These are phyloP conservation scores for Diorhabda elongata DNA, from an alignment of 1,140 invertebrate genomes.

Conservation along the genomic window DNA sequence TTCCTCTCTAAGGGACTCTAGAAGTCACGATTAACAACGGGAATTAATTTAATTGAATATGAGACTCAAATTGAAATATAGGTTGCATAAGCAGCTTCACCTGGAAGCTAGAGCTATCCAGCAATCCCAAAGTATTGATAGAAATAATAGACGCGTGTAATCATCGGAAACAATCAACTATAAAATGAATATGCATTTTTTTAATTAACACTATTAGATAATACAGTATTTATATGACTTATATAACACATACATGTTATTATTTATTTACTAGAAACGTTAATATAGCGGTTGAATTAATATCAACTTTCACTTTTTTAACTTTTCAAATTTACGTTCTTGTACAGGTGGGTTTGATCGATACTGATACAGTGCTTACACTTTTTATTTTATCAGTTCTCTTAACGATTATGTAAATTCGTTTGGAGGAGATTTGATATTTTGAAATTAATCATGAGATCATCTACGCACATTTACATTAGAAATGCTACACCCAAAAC, in stretches of 20 bases:
- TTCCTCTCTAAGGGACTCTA: no score
- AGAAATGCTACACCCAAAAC: no score
- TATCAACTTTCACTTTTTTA: slow-evolving; percentile 11
- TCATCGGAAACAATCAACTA: slow-evolving; percentile 4
- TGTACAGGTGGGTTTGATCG: not conserved
- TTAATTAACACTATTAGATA: slow-evolving; percentile 5
- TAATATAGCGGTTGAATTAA: slow-evolving; percentile 5
- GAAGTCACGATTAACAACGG: no score
- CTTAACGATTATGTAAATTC: no score
- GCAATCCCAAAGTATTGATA: no score
- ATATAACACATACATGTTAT: not conserved
- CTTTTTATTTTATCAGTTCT: not conserved
- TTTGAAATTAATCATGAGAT: no score
- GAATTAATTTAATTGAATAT: no score
- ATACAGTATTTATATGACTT: not conserved
- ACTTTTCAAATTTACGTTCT: slow-evolving; percentile 5
- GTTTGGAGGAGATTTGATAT: no score
- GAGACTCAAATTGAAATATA: no score
- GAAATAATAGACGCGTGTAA: not conserved
- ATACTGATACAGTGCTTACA: not conserved
- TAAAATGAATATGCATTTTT: not conserved
- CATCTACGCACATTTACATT: no score
- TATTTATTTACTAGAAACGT: slow-evolving; percentile 1
- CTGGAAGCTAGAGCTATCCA: no score
- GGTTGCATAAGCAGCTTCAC: no score